Evolutionary conservation across 2,113 vertebrate genomes (phyloP), one percentile per base, ranked within the genome.

Genomic region (Clupea harengus): DNA sequence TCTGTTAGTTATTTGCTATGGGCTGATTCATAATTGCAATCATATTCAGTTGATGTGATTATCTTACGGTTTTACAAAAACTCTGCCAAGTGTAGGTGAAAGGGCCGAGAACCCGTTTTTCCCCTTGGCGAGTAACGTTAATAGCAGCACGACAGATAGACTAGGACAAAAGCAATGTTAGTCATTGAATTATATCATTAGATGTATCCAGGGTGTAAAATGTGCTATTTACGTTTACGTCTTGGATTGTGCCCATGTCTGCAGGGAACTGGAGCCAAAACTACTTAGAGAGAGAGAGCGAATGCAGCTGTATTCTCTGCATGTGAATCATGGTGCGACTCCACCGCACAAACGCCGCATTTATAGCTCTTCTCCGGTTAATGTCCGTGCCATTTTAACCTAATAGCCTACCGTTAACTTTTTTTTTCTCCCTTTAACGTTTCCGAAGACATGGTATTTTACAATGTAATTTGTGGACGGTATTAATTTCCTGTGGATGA

Each of bases 301-400:
- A 78, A 78, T 78, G 28, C 72, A 78, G 28, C 28, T 78, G 72
- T 11, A 78, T 78, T 78, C 9, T 15, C 72, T 78, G 72, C 72
- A 78, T 44, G 72, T 78, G 72, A 75, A 75, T 75, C 72, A 75
- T 75, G 72, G 39, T 75, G 72, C 72, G 72, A 75, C 72, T 78
- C 72, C 72, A 32, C 72, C 15, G 28, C 72, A 78, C 72, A 78
- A 78, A 78, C 72, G 17, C 72, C 28, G 72, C 72, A 78, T 78
- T 78, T 50, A 44, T 83, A 90, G 93, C 91, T 92, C 89, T 82
- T 87, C 89, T 85, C 83, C 78, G n/a, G n/a, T n/a, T n/a, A 39
- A 39, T 28, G 72, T 78, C 72, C 32, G 28, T 78, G 72, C 72
- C 13, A 78, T 78, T 39, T 78, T 78, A 78, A 78, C 72, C 72